These are phyloP conservation scores for Geococcyx californianus DNA, from an alignment of 2,113 vertebrate species.

Conservation along the genomic window DNA sequence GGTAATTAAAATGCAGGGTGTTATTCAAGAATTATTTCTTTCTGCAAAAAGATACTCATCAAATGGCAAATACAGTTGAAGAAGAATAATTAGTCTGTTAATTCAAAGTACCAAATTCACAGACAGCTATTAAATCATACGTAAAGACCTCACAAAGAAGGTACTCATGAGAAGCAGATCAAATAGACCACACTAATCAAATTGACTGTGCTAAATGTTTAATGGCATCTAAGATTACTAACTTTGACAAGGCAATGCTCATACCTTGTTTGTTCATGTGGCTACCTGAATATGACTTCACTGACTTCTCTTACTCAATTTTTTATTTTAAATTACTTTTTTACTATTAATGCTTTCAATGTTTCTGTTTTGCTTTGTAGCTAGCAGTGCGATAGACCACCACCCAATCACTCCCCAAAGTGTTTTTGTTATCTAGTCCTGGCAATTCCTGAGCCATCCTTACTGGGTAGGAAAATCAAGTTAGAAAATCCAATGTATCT, in stretches of 20 bases:
- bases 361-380: not conserved
- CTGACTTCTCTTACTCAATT: not conserved
- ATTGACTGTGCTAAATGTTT: slow-evolving; percentile 71
- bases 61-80: not conserved
- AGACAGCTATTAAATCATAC: slow-evolving; percentile 34
- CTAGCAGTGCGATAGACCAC: not conserved
- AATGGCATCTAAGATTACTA: slow-evolving; percentile 75
- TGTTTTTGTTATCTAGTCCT: not conserved
- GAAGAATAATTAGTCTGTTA: not conserved
- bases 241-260: slow-evolving; percentile 37
- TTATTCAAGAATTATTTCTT: not conserved
- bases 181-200: slow-evolving; percentile 62
- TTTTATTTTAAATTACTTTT: not conserved
- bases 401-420: not conserved
- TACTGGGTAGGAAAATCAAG: not conserved
- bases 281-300: not conserved
- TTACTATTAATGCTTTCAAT: not conserved
- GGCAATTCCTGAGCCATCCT: not conserved
- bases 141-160: slow-evolving; percentile 14
- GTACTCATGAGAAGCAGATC: slow-evolving; percentile 67
- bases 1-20: not conserved
- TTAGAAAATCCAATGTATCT: not conserved
- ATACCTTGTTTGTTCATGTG: slow-evolving; percentile 39
- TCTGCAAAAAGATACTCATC: not conserved
- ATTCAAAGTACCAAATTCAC: not conserved